phyloP scores from a whole-genome alignment of 1,140 invertebrate genomes.

The Sycobia sp. region DNA sequence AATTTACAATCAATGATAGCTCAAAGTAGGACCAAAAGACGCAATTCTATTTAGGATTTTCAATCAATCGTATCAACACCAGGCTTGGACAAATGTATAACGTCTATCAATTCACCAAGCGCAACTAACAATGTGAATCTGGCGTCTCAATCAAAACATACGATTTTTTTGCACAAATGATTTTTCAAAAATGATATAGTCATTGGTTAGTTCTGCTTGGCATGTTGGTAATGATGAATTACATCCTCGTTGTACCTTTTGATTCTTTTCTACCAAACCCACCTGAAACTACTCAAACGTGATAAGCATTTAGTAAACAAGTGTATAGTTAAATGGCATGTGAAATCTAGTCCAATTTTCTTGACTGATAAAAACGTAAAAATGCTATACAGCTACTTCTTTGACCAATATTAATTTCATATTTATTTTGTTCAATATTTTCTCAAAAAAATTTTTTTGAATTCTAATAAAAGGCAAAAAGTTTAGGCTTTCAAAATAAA shows the following conservation, averaged over 20 bases:
- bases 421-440: not conserved
- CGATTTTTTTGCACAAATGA: slow-evolving; percentile 31
- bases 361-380: slow-evolving; percentile 41
- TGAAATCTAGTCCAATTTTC: slow-evolving; percentile 51
- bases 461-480: slow-evolving; percentile 23
- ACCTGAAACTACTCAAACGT: slow-evolving; percentile 39
- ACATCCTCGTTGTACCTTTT: slow-evolving; percentile 41
- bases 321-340: slow-evolving; percentile 40
- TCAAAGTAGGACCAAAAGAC: slow-evolving; percentile 41
- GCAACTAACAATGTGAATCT: slow-evolving; percentile 9
- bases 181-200: slow-evolving; percentile 32
- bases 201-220: slow-evolving; percentile 10
- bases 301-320: slow-evolving; percentile 42
- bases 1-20: slow-evolving; percentile 49
- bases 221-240: slow-evolving; percentile 15
- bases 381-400: slow-evolving; percentile 39
- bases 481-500: slow-evolving; percentile 29
- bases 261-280: slow-evolving; percentile 45
- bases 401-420: slow-evolving; percentile 16
- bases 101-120: not conserved
- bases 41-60: slow-evolving; percentile 42
- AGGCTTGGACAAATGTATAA: slow-evolving; percentile 16
- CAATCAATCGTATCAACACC: slow-evolving; percentile 14
- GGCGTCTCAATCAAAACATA: not conserved
- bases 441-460: not conserved